A percentile compares a stretch with the other conserved stretches of the same genome.
Evolutionary conservation across 2,797 vertebrate species (phyloP).

Genomic region (Fistularia tabacaria): DNA sequence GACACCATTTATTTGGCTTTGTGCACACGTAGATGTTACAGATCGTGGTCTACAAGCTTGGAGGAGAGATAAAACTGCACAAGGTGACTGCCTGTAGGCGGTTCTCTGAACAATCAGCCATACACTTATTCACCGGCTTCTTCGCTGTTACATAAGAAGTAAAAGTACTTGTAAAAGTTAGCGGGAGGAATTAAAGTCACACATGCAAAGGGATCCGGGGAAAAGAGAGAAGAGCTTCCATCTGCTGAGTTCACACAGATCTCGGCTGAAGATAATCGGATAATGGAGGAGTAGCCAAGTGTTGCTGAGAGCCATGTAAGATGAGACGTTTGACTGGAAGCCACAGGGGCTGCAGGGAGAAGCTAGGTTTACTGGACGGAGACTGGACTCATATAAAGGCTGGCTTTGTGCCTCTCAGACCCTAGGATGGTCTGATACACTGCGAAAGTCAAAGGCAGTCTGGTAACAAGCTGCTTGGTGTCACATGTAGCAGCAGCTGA

Average conservation of each 20-base stretch:
- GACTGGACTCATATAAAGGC: no score
- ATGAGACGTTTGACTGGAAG: conserved; percentile 38
- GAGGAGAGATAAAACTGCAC: conserved; percentile 18
- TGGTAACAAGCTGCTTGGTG: no score
- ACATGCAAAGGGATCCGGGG: conserved; percentile 6
- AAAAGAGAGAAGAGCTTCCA: conserved; percentile 13
- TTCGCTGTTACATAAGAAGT: conserved; percentile 18
- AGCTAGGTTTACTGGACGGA: no score
- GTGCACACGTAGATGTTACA: conserved; percentile 22
- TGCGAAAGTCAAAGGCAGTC: no score
- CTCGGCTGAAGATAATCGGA: conserved; percentile 55
- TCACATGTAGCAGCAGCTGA: no score
- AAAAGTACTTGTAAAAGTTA: conserved; percentile 1
- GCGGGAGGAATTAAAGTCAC: conserved; percentile 21
- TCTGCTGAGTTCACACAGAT: conserved; percentile 32
- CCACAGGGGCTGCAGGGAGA: no score
- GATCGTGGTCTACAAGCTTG: conserved; percentile 1
- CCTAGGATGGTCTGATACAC: no score
- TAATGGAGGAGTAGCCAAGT: conserved; percentile 54
- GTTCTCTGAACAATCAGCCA: conserved; percentile 15
- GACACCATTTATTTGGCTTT: conserved; percentile 32
- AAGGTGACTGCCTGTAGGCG: conserved; percentile 4
- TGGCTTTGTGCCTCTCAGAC: no score
- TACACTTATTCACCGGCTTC: conserved; percentile 6
- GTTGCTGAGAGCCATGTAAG: conserved; percentile 52